Percentiles rank a stretch among this genome's conserved stretches.
phyloP scores from a whole-genome alignment of 2,113 vertebrate genomes.

The Ancistrus triradiatus region DNA sequence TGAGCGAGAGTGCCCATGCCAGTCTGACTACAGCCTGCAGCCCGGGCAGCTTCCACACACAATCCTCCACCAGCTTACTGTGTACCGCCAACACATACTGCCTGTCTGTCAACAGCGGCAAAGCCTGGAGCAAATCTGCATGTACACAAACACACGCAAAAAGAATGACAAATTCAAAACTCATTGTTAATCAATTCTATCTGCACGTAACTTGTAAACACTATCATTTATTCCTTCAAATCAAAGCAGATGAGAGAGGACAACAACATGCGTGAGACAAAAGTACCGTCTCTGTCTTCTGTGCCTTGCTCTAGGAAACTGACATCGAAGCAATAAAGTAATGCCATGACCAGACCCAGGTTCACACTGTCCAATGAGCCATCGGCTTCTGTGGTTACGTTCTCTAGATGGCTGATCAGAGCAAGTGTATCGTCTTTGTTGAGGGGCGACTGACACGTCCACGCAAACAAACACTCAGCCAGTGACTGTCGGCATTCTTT shows the following conservation, averaged over 20 bases:
- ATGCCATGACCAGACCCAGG: conserved; percentile 87
- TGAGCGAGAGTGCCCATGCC: conserved; percentile 86
- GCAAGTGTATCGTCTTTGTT: conserved; percentile 88
- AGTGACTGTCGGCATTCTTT: conserved; percentile 87
- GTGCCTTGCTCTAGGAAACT: conserved; percentile 88
- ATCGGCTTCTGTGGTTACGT: conserved; percentile 83
- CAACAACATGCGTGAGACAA: background rate
- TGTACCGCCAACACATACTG: conserved; percentile 90
- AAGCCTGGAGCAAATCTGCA: conserved; percentile 82
- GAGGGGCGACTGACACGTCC: conserved; percentile 94
- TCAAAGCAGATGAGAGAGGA: too few relatives aligned
- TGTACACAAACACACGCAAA: conserved; percentile 11
- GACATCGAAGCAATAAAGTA: conserved; percentile 94
- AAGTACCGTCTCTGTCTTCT: conserved; percentile 87
- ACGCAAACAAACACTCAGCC: conserved; percentile 89
- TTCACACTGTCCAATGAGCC: conserved; percentile 87
- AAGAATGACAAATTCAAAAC: background rate
- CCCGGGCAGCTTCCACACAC: conserved; percentile 87
- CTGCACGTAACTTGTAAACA: background rate
- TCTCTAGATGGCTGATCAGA: conserved; percentile 88
- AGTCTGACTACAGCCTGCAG: conserved; percentile 88
- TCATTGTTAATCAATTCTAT: background rate
- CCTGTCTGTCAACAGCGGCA: conserved; percentile 84
- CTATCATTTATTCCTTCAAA: background rate
- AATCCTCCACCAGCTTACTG: conserved; percentile 81